Percentiles rank a stretch among this genome's conserved stretches.
phyloP scores from a whole-genome alignment of 2,113 vertebrate species.

The Prinia subflava region DNA sequence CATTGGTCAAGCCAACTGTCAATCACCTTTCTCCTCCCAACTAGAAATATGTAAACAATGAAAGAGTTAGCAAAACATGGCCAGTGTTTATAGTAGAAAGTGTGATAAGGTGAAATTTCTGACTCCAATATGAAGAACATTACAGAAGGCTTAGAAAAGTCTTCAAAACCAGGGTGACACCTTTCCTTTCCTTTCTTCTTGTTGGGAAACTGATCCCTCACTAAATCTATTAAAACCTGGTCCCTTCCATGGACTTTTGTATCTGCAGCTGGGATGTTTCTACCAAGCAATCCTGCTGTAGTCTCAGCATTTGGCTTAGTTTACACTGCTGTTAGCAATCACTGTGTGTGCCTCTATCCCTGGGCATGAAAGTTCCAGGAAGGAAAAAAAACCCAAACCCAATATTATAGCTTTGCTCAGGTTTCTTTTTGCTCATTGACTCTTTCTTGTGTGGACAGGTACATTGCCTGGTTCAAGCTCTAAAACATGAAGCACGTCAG shows the following conservation, averaged over 20 bases:
- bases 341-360: rapidly evolving
- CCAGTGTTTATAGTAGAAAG: too few relatives aligned
- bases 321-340: neutral
- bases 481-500: neutral
- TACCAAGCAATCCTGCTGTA: neutral
- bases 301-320: neutral
- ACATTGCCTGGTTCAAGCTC: rapidly evolving
- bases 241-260: neutral
- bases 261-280: neutral
- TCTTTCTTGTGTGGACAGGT: neutral
- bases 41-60: too few relatives aligned
- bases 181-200: neutral
- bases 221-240: neutral
- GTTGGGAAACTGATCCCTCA: neutral
- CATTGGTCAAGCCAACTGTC: too few relatives aligned
- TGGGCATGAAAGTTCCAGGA: neutral
- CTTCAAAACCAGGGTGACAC: too few relatives aligned
- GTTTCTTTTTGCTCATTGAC: neutral
- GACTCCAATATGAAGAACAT: too few relatives aligned
- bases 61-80: too few relatives aligned
- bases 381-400: neutral
- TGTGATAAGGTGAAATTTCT: too few relatives aligned
- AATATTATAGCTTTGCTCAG: neutral
- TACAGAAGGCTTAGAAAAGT: too few relatives aligned
- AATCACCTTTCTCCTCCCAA: too few relatives aligned